Evolutionary conservation across 2,113 vertebrate genomes (phyloP), one percentile per base, ranked within the genome.

Genomic region (Microtus ochrogaster): DNA sequence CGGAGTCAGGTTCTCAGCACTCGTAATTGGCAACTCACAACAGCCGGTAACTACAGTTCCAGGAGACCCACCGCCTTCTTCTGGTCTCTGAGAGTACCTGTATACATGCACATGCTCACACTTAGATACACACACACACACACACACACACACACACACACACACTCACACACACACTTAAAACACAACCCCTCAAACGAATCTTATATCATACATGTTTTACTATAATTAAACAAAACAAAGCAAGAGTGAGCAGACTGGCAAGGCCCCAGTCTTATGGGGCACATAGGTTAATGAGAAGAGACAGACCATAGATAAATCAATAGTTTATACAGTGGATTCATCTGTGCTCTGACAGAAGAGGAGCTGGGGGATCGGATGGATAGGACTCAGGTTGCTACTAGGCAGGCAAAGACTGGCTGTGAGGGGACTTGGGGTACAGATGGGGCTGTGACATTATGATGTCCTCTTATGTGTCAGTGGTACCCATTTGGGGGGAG

Each of bases 271-370:
- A 70, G 74, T 12, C 24, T 89, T 41, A 47, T 3, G 58, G 47
- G 66, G 33, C 49, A 87, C 68, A 49, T 7, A 47, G 74, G 66
- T 83, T 58, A 77, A 76, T 39, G 68, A 87, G 52, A 4, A 55
- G 41, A 96, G 77, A 86, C 28, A 49, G 44, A 72, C 41, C 63
- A 72, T 16, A 85, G 61, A 87, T 61, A 94, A 90, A 92, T 92
- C 44, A 65, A 74, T 95, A 92, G 61, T 74, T 94, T 47, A 30
- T 55, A 58, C 44, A 78, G 70, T 78, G 72, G 19, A 22, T 74
- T 82, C 5, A 16, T 55, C 12, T 47, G 14, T 55, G 41, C 26
- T 79, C 66, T 72, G 87, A 72, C 39, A 86, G 44, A 74, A 22
- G 47, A 85, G 39, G 44, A 5, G 12, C 6, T 36, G 66, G 58